Base-by-base conservation (phyloP, 1,140 invertebrate species). In the Rhopalosiphum maidis region DNA sequence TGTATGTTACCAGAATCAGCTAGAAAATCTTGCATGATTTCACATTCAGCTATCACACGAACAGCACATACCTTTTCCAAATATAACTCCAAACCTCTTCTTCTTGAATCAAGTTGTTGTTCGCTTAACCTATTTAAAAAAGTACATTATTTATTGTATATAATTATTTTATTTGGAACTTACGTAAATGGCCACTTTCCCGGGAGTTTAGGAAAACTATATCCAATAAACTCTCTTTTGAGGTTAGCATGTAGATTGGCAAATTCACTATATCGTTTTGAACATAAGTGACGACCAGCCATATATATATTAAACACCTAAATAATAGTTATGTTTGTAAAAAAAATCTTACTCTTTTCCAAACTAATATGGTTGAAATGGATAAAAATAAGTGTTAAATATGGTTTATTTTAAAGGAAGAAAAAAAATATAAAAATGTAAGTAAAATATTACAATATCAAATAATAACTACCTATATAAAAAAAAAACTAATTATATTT, bases 1-100 rank as follows among this genome's bases (percentile, higher is more conserved):
- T 96, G 95, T 94, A 96, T 98, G 95, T 99, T 98, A 94, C 99
- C 98, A 23, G 97, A 96, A 95, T 99, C 98, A 1, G 98, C 99
- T 1, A 99, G 96, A 95, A 99, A 99, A 95, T 99, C 99, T 95
- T 99, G 99, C 95, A 99, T 98, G 2, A 98, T 97, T 95, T 99
- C 99, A 95, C 98, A 98, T 95, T 99, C 99, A 1, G 99, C 99
- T 94, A 99, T 99, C 2, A 99, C 99, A 87, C 99, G 96, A 6
- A 99, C 98, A 18, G 99, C 98, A 96, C 99, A 99, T 0, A 99
- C 98, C 96, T 99, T 99, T 95, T 99, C 99, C 95, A 99, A 96
- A 96, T 99, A 99, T 95, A 99, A 98, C 95, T 99, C 99, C 43
- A 99, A 96, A 0, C 98, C 98, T 94, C 99, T 96, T 94, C 99